Conservation (phyloP, 2,888 invertebrate genomes). For the Belgica antarctica region DNA sequence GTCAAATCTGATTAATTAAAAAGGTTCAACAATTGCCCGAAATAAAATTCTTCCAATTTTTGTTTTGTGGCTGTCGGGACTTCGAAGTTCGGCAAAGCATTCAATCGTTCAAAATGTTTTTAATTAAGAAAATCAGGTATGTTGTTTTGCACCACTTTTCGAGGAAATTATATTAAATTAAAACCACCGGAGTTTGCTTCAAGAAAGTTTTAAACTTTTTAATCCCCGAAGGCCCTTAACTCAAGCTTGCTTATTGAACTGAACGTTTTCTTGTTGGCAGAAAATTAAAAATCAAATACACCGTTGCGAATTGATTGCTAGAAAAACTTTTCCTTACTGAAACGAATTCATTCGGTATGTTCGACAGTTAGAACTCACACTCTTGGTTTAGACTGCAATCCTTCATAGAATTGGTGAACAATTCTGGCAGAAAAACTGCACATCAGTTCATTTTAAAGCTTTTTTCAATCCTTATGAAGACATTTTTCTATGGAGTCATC, state of each 20-base stretch:
- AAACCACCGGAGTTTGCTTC: background rate
- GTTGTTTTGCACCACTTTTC: background rate
- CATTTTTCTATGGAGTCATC: no score
- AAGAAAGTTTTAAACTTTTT: background rate
- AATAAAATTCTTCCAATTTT: no score
- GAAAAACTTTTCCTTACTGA: background rate
- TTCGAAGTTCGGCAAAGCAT: background rate
- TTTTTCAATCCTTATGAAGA: no score
- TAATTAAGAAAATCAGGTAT: slow-evolving; percentile 2
- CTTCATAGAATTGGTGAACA: no score
- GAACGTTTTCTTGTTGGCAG: background rate
- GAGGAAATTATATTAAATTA: background rate
- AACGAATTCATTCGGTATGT: no score
- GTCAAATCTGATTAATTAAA: no score
- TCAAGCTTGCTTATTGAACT: background rate
- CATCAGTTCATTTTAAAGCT: no score
- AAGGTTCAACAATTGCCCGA: no score
- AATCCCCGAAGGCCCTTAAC: background rate
- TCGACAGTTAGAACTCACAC: no score
- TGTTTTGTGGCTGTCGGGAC: no score
- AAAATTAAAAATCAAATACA: slow-evolving; percentile 1
- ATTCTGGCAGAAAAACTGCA: no score
- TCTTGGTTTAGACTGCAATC: no score
- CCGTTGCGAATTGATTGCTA: background rate
- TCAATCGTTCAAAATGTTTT: slow-evolving; percentile 9